Evolutionary conservation across 2,888 invertebrate genomes (phyloP).

Genomic region (Macropis europaea): DNA sequence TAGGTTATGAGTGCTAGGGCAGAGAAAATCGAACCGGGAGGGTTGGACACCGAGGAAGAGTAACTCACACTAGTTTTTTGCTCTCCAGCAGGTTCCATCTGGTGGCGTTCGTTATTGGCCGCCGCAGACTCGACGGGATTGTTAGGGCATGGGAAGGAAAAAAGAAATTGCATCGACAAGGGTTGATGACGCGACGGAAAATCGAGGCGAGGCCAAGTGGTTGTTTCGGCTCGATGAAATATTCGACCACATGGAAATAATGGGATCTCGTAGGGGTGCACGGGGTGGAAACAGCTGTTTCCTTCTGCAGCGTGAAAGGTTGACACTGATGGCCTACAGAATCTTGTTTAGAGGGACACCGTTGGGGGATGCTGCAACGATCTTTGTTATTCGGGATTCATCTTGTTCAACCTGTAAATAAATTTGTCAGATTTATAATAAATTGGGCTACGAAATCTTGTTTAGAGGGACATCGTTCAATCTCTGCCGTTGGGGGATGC

Average conservation of each 20-base stretch:
- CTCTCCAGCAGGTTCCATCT: neutral
- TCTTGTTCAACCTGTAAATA: too few species aligned
- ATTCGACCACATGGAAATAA: neutral
- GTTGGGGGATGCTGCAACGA: neutral
- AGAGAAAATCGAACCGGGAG: constrained; percentile 74
- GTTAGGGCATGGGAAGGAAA: neutral
- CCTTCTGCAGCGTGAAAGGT: neutral
- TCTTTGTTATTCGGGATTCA: too few species aligned
- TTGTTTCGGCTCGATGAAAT: neutral
- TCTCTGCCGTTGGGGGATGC: neutral
- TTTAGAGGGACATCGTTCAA: too few species aligned
- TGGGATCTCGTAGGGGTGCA: neutral
- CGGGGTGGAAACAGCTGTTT: neutral
- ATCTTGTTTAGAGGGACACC: neutral
- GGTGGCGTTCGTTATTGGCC: constrained; percentile 24
- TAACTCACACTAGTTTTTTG: neutral
- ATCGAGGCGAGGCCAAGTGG: neutral
- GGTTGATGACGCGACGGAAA: constrained; percentile 1
- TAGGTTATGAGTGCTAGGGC: constrained; percentile 75
- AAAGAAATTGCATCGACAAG: constrained; percentile 5
- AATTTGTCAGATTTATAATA: too few species aligned
- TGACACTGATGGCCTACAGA: neutral
- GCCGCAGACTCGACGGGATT: neutral
- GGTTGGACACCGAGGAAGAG: constrained; percentile 50
- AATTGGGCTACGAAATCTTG: too few species aligned